Conservation (phyloP, 1,140 invertebrate genomes). For the Pristionchus pacificus region DNA sequence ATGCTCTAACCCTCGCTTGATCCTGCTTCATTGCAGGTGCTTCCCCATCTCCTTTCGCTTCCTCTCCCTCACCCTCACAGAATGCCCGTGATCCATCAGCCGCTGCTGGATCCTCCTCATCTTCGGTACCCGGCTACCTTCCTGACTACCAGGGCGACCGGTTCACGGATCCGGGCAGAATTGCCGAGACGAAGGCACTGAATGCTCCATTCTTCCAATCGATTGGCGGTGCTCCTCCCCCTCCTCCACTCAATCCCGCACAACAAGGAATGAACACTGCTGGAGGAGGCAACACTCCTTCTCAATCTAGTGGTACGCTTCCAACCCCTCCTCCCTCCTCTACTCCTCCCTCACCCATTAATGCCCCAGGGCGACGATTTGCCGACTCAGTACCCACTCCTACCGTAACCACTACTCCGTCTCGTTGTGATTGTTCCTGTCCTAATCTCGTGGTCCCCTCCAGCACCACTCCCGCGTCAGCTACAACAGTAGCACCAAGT, state of each 20-base stretch:
- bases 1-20: no score
- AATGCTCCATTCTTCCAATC: slow-evolving; percentile 34
- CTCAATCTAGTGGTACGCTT: not conserved
- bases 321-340: not conserved
- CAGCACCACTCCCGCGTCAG: no score
- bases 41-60: not conserved
- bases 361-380: no score
- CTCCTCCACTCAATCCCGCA: slow-evolving; percentile 22
- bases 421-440: no score
- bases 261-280: slow-evolving; percentile 20
- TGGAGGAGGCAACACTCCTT: not conserved
- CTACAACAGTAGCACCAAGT: no score
- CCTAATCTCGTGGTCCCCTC: no score
- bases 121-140: slow-evolving; percentile 29
- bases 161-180: slow-evolving; percentile 35
- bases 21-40: no score
- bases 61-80: slow-evolving; percentile 8
- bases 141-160: slow-evolving; percentile 36
- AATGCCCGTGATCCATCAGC: no score
- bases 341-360: no score
- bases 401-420: no score
- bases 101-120: no score
- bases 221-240: slow-evolving; percentile 33
- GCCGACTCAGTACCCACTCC: not conserved
- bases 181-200: slow-evolving; percentile 30